phyloP scores from a whole-genome alignment of 37 sponge, comb jelly and placozoan genomes.

The Amphimedon queenslandica region DNA sequence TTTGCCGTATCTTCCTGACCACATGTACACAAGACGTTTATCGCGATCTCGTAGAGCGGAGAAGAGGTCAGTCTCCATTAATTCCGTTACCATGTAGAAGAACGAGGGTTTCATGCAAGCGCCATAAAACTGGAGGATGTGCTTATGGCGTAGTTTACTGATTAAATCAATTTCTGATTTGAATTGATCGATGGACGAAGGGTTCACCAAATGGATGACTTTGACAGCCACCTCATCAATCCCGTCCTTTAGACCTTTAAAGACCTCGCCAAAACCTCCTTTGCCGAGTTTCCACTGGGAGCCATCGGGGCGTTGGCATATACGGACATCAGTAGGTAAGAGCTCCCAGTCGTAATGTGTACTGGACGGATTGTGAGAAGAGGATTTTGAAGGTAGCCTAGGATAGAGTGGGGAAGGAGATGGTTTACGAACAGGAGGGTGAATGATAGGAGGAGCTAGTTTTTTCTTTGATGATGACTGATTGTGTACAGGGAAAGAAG shows the following conservation, averaged over 20 bases:
- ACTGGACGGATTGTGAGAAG: neutral
- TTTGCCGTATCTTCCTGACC: conserved; percentile 71
- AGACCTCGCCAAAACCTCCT: conserved; percentile 88
- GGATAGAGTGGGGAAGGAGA: neutral
- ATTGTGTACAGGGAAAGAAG: neutral
- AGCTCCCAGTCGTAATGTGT: conserved; percentile 82
- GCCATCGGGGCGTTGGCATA: conserved; percentile 72
- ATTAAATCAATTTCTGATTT: conserved; percentile 83
- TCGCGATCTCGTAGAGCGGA: conserved; percentile 53
- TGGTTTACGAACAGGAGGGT: no score
- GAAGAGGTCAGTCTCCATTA: conserved; percentile 86
- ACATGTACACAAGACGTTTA: conserved; percentile 42
- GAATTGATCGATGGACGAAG: conserved; percentile 41
- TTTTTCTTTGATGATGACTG: neutral
- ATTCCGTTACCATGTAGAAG: conserved; percentile 90
- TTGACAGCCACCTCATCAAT: conserved; percentile 93
- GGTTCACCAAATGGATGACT: conserved; percentile 35
- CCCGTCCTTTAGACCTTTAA: conserved; percentile 71
- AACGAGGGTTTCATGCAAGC: conserved; percentile 75
- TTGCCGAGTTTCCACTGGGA: conserved; percentile 73
- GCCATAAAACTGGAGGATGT: conserved; percentile 96
- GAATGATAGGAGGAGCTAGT: neutral
- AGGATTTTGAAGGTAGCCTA: neutral
- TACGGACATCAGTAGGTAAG: conserved; percentile 53
- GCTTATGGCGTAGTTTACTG: conserved; percentile 78